These are phyloP conservation scores for Clavelina lepadiformis DNA, from an alignment of 23 tunicate species.

Conservation along the genomic window DNA sequence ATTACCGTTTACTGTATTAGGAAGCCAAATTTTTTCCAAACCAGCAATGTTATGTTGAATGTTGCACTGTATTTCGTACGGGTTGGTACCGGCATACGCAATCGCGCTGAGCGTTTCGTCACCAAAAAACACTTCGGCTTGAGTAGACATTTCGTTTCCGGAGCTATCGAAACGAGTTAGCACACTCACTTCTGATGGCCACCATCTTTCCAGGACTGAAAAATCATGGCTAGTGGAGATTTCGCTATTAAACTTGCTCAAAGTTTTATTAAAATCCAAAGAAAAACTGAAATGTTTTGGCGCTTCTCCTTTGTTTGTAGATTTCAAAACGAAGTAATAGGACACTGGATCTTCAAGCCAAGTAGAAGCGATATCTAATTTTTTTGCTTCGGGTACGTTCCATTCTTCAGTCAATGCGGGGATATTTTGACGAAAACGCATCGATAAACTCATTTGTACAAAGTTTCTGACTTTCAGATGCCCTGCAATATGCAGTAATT, in stretches of 20 bases:
- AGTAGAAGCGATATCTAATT: background rate
- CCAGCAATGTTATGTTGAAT: conserved; percentile 4
- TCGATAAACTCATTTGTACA: background rate
- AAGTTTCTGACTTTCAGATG: background rate
- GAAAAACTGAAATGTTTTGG: too few species aligned
- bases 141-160: too few species aligned
- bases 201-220: too few species aligned
- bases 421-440: background rate
- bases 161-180: too few species aligned
- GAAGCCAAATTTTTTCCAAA: background rate
- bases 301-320: conserved; percentile 5
- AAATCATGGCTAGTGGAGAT: too few species aligned
- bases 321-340: background rate
- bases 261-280: too few species aligned
- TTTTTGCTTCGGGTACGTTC: background rate
- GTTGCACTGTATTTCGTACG: conserved; percentile 1
- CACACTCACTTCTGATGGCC: too few species aligned
- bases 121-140: too few species aligned
- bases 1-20: background rate
- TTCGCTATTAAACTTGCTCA: background rate
- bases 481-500: background rate
- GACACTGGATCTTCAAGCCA: background rate
- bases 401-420: background rate
- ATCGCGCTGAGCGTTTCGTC: too few species aligned
- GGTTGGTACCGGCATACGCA: background rate